Percentiles rank a stretch among this genome's conserved stretches.
Conservation (phyloP, 2,888 invertebrate genomes). For the Mongoloraphidia duomilia region DNA sequence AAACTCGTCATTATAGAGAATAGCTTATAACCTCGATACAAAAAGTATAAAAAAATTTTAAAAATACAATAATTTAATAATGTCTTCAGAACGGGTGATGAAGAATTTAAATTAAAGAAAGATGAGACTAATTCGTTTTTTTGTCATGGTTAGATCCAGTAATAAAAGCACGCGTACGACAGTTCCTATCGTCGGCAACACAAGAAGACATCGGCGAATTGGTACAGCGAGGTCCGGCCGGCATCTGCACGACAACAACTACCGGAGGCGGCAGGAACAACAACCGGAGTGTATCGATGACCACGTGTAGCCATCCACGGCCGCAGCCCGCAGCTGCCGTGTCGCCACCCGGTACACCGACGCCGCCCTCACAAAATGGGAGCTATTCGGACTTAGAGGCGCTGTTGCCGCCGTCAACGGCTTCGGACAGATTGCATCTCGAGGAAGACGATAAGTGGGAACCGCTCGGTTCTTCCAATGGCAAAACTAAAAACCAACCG, state of each 20-base stretch:
- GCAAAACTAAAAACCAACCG: slow-evolving; percentile 22
- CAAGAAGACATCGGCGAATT: slow-evolving; percentile 34
- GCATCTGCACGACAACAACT: slow-evolving; percentile 33
- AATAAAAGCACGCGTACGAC: slow-evolving; percentile 66
- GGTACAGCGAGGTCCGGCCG: slow-evolving; percentile 27
- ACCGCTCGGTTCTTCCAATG: slow-evolving; percentile 31
- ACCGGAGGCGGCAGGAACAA: slow-evolving; percentile 34
- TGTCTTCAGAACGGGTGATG: no score
- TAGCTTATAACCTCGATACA: no score
- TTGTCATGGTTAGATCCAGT: slow-evolving; percentile 53
- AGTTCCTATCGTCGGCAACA: slow-evolving; percentile 47
- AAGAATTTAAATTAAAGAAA: no score
- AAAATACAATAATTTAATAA: no score
- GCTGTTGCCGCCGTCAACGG: slow-evolving; percentile 23
- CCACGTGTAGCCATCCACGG: slow-evolving; percentile 23
- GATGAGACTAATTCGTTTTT: no score
- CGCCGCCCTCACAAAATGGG: slow-evolving; percentile 36
- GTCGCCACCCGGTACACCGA: slow-evolving; percentile 27
- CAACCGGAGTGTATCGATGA: slow-evolving; percentile 31
- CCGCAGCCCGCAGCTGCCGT: slow-evolving; percentile 11
- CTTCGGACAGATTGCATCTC: slow-evolving; percentile 29
- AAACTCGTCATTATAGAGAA: no score
- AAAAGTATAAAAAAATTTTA: no score
- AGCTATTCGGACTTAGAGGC: slow-evolving; percentile 36
- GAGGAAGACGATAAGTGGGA: slow-evolving; percentile 39